Evolutionary conservation across 2,888 invertebrate species (phyloP).

Genomic region (Drosophila infuscata): DNA sequence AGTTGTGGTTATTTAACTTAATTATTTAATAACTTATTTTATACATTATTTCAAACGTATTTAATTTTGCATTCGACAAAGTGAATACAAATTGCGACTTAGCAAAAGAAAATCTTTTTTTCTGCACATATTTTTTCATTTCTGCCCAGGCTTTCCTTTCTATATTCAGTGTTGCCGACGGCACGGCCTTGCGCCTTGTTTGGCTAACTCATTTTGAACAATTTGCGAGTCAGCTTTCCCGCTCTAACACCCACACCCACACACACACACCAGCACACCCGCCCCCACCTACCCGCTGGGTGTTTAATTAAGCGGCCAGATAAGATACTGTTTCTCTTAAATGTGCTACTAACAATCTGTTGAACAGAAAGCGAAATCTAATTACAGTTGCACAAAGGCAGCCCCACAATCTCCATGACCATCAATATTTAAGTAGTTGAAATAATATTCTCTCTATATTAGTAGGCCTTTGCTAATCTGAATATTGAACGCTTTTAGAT

Average conservation of each 20-base stretch:
- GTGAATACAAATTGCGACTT: constrained; percentile 6
- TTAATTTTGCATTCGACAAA: background rate
- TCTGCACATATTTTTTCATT: constrained; percentile 32
- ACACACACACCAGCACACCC: background rate
- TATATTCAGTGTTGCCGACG: constrained; percentile 41
- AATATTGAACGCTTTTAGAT: background rate
- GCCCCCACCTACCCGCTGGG: constrained; percentile 9
- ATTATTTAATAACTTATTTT: background rate
- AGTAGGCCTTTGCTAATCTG: background rate
- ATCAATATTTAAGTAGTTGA: constrained; percentile 63
- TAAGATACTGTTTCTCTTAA: constrained; percentile 70
- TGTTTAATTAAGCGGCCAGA: constrained; percentile 75
- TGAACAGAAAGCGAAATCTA: constrained; percentile 64
- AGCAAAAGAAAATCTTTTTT: background rate
- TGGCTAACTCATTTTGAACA: constrained; percentile 81
- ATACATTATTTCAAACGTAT: background rate
- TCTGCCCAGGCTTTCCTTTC: constrained; percentile 55
- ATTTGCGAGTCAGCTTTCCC: constrained; percentile 52
- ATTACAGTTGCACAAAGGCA: constrained; percentile 58
- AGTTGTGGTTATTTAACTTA: background rate
- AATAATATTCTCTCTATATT: constrained; percentile 13
- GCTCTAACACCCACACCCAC: background rate
- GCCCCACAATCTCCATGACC: constrained; percentile 30
- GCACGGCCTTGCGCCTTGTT: constrained; percentile 74
- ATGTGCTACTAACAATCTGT: constrained; percentile 61